A percentile compares a stretch with the other conserved stretches of the same genome.
Evolutionary conservation across 2,888 invertebrate species (phyloP).

Genomic region (Theretra japonica): DNA sequence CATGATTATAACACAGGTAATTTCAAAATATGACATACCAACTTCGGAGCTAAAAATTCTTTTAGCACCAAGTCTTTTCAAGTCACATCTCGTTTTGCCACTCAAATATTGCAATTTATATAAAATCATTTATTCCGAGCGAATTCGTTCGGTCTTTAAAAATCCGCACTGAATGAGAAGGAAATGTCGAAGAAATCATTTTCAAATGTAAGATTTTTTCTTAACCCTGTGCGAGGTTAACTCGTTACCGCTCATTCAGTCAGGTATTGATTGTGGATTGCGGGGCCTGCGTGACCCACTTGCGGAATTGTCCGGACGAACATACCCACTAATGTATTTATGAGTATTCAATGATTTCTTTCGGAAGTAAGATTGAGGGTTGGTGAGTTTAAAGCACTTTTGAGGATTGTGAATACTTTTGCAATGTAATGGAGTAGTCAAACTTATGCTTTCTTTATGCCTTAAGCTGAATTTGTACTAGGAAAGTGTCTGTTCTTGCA

Average conservation of each 20-base stretch:
- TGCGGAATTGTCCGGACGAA: constrained; percentile 10
- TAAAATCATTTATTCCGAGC: background rate
- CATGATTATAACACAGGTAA: too few species aligned
- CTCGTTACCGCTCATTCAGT: constrained; percentile 22
- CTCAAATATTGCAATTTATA: constrained; percentile 2
- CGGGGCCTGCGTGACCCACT: constrained; percentile 20
- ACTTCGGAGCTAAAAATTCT: background rate
- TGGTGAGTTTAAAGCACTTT: too few species aligned
- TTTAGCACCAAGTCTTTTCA: constrained; percentile 3
- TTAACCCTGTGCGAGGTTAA: constrained; percentile 8
- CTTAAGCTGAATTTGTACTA: background rate
- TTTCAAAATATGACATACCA: too few species aligned
- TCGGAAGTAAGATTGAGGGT: background rate
- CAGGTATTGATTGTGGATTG: constrained; percentile 23
- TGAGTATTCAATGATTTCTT: background rate
- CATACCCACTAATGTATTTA: background rate
- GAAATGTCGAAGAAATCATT: constrained; percentile 17
- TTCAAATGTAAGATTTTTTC: constrained; percentile 15
- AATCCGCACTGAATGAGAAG: background rate
- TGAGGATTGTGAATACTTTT: background rate
- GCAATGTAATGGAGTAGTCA: background rate
- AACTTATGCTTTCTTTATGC: too few species aligned
- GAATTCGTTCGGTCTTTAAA: constrained; percentile 5
- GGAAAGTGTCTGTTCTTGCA: background rate
- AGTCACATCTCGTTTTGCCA: background rate